These are phyloP conservation scores for Sisor rabdophorus DNA, from an alignment of 2,113 vertebrate species.

Conservation along the genomic window DNA sequence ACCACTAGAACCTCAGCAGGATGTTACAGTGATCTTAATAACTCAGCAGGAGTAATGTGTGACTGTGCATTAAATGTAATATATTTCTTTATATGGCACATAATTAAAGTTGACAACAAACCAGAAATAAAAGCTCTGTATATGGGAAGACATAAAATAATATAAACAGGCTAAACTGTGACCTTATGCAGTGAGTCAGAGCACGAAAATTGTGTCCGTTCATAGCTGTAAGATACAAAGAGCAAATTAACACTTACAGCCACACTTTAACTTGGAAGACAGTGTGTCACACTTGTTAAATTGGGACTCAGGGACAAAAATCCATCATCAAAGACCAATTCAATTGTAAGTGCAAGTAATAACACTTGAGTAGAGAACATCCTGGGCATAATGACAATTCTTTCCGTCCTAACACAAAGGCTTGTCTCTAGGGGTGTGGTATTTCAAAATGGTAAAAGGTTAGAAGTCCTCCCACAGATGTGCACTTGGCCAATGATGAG, in stretches of 20 bases:
- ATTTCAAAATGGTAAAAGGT: slow-evolving; percentile 52
- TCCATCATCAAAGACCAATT: slow-evolving; percentile 47
- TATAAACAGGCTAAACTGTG: slow-evolving; percentile 16
- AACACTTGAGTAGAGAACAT: slow-evolving; percentile 42
- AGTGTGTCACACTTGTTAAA: not conserved
- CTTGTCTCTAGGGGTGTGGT: slow-evolving; percentile 44
- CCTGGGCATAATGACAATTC: slow-evolving; percentile 34
- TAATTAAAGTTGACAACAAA: not conserved
- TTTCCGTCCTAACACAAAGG: slow-evolving; percentile 24
- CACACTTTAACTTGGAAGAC: slow-evolving; percentile 5
- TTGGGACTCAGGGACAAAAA: slow-evolving; percentile 38
- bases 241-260: slow-evolving; percentile 24
- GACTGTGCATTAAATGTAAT: slow-evolving; percentile 3
- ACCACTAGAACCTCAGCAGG: slow-evolving; percentile 3
- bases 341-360: slow-evolving; percentile 41
- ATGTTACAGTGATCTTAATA: slow-evolving; percentile 3
- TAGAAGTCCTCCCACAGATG: slow-evolving; percentile 26
- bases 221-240: slow-evolving; percentile 17
- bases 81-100: slow-evolving; percentile 2
- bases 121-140: not conserved
- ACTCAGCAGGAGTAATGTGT: not conserved
- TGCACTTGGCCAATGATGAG: slow-evolving; percentile 27
- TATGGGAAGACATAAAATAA: slow-evolving; percentile 21
- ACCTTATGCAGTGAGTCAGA: slow-evolving; percentile 16
- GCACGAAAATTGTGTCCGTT: slow-evolving; percentile 9